Percentiles rank a stretch among this genome's conserved stretches.
phyloP scores from a whole-genome alignment of 23 tunicate genomes.

The Halocynthia roretzi region DNA sequence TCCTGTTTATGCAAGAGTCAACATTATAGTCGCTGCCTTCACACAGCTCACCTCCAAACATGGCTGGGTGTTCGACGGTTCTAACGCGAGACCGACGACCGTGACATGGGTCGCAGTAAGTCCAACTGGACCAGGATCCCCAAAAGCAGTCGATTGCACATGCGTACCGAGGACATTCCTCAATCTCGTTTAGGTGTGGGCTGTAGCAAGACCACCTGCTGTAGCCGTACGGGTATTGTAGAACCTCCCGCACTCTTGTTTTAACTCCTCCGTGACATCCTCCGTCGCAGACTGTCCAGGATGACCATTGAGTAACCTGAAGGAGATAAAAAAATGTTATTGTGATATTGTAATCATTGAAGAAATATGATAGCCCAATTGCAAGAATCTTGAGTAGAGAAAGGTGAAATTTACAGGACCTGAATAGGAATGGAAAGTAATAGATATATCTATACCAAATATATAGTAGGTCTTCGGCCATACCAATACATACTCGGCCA shows the following conservation, averaged over 20 bases:
- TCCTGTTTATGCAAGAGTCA: not conserved
- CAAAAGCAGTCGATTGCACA: slow-evolving; percentile 9
- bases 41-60: slow-evolving; percentile 11
- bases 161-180: not conserved
- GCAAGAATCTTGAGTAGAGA: no score
- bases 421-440: no score
- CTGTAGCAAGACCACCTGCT: not conserved
- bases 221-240: not conserved
- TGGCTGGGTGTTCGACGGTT: slow-evolving; percentile 9
- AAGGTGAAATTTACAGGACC: no score
- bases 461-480: no score
- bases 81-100: not conserved
- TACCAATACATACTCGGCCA: no score
- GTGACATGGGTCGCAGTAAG: slow-evolving; percentile 14
- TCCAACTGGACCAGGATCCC: slow-evolving; percentile 14
- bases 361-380: no score
- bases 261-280: slow-evolving; percentile 5
- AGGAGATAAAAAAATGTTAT: not conserved
- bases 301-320: slow-evolving; percentile 18
- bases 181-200: not conserved
- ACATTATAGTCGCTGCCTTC: slow-evolving; percentile 12
- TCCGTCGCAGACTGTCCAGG: slow-evolving; percentile 10
- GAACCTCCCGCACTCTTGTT: not conserved
- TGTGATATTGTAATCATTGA: no score
- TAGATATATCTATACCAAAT: no score